phyloP scores from a whole-genome alignment of 2,888 invertebrate species.

The Heteromyza rotundicornis region DNA sequence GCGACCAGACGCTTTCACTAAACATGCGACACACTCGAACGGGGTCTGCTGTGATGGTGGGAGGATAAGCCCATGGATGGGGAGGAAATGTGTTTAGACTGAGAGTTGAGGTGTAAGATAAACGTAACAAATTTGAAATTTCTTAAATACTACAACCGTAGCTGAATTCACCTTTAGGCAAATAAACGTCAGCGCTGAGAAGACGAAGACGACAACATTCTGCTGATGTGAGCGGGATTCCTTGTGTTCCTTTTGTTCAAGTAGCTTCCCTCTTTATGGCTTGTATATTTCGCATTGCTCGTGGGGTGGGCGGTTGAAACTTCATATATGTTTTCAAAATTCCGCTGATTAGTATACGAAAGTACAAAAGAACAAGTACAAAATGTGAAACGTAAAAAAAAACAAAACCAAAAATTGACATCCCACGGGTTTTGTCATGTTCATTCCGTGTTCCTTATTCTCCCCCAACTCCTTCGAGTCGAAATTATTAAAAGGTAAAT shows the following conservation, averaged over 20 bases:
- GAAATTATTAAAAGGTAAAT: conserved; percentile 15
- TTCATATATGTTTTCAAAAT: conserved; percentile 1
- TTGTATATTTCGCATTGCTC: neutral
- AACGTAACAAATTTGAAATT: conserved; percentile 14
- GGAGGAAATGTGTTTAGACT: too few relatives aligned
- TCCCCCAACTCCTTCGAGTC: conserved; percentile 2
- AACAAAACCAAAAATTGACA: conserved; percentile 9
- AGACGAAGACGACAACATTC: neutral
- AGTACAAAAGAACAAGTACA: neutral
- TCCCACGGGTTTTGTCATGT: neutral
- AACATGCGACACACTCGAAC: neutral
- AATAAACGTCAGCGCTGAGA: conserved; percentile 6
- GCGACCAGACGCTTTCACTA: neutral
- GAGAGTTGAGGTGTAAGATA: neutral
- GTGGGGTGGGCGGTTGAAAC: neutral
- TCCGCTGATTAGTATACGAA: conserved; percentile 2
- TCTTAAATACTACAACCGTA: conserved; percentile 10
- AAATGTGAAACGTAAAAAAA: neutral
- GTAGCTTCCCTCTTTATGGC: neutral
- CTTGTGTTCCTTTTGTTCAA: neutral
- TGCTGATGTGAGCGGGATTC: neutral
- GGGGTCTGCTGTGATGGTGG: neutral
- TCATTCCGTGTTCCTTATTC: neutral
- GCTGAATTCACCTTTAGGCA: conserved; percentile 20
- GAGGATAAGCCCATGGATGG: neutral